Base-by-base conservation (phyloP, 2,888 invertebrate genomes). In the Teinopalpus imperialis region DNA sequence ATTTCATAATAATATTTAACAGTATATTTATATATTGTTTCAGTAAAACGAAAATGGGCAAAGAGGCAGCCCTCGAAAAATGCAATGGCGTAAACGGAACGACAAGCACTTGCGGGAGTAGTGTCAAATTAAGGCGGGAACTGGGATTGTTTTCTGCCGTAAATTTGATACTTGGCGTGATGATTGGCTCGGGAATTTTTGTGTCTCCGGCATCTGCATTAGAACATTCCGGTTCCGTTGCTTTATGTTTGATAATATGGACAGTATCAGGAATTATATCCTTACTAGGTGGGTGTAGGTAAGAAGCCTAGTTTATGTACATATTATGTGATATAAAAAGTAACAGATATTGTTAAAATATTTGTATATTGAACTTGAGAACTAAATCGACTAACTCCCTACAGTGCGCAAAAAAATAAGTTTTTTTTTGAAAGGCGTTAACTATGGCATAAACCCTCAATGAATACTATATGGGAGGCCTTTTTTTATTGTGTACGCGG, bases 161-260 rank as follows among this genome's bases (percentile, higher is more conserved):
- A 18, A 95, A 94, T 66, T 90, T 96, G 55, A 96, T 97, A 54
- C 90, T 96, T 6, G 95, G 96, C 39, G 95, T 96, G 2, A 96
- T 96, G 96, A 96, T 97, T 54, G 97, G 96, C 29, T 96, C 96
- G 4, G 97, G 97, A 40, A 95, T 97, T 51, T 97, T 97, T 67
- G 92, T 97, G 3, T 94, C 96, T 0, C 95, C 97, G 1, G 91
- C 94, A 2, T 93, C 93, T 3, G 96, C 96, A 0, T 80, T 96
- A 20, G 80, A 90, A 57, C 90, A 93, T 57, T 93, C 95, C 0
- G 96, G 96, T 23, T 96, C 96, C 3, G 92, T 96, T 1, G 96
- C 93, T 1, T 85, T 95, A 62, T 94, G 95, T 59, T 81, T 97
- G 3, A 80, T 95, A 14, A 90, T 96, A 39, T 97, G 97, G 97